Conservation (phyloP, 1,140 invertebrate genomes). For the honey bee (Apis mellifera) region DNA sequence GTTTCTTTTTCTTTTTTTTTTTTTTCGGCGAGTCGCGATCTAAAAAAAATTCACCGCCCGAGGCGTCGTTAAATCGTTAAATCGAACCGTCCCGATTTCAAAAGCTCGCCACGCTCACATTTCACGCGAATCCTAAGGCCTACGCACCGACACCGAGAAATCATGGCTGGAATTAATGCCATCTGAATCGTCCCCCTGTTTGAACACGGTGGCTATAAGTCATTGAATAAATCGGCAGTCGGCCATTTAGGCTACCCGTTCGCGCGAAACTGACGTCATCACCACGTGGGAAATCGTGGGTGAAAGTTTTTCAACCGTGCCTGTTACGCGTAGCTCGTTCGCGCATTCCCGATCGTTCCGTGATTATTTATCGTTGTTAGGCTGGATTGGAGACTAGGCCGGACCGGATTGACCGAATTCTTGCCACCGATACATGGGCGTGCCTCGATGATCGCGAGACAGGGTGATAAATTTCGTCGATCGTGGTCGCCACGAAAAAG, state of each 20-base stretch:
- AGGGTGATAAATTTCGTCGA: constrained; percentile 51
- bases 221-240: constrained; percentile 55
- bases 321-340: constrained; percentile 29
- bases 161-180: constrained; percentile 59
- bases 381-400: background rate
- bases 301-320: constrained; percentile 58
- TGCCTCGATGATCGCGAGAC: constrained; percentile 22
- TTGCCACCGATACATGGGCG: constrained; percentile 29
- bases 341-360: constrained; percentile 6
- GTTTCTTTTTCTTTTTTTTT: background rate
- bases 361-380: constrained; percentile 42
- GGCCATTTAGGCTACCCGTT: constrained; percentile 45
- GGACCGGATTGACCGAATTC: constrained; percentile 51
- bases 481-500: background rate
- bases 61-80: constrained; percentile 19
- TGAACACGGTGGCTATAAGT: constrained; percentile 42
- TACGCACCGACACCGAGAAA: constrained; percentile 54
- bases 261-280: constrained; percentile 36
- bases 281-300: constrained; percentile 60
- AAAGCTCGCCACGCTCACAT: constrained; percentile 52
- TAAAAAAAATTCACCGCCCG: constrained; percentile 43
- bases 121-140: constrained; percentile 57
- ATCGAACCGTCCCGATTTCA: constrained; percentile 43
- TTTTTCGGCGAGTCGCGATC: constrained; percentile 34
- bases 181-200: constrained; percentile 50